A percentile compares a stretch with the other conserved stretches of the same genome.
Evolutionary conservation across 2,113 vertebrate species (phyloP).

Genomic region (Martes martes): DNA sequence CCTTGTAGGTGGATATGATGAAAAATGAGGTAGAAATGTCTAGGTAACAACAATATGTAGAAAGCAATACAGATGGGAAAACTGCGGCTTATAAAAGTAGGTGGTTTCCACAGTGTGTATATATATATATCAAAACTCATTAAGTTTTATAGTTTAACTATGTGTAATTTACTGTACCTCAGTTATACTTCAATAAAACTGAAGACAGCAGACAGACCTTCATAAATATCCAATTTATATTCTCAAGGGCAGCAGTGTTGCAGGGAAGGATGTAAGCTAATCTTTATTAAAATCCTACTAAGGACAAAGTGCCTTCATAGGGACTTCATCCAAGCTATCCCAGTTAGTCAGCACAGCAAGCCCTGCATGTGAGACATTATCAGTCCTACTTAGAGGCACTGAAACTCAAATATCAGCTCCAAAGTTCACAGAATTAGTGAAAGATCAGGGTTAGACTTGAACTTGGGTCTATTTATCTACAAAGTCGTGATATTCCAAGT

Average conservation of each 20-base stretch:
- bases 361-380: background rate
- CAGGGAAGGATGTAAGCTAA: background rate
- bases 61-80: background rate
- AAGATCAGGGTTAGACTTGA: background rate
- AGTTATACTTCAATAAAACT: background rate
- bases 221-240: background rate
- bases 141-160: background rate
- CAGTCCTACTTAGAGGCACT: background rate
- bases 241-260: background rate
- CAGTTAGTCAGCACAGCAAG: background rate
- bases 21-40: background rate
- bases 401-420: background rate
- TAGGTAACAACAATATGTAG: background rate
- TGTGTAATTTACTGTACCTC: background rate
- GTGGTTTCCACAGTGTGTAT: background rate
- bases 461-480: background rate
- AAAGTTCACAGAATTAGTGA: background rate
- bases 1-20: background rate
- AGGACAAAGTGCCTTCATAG: background rate
- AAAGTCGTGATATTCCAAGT: background rate
- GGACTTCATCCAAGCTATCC: background rate
- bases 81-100: background rate
- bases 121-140: background rate
- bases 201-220: background rate
- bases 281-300: background rate